phyloP scores from a whole-genome alignment of 2,797 vertebrate genomes.

The Melanotaenia maccullochi region DNA sequence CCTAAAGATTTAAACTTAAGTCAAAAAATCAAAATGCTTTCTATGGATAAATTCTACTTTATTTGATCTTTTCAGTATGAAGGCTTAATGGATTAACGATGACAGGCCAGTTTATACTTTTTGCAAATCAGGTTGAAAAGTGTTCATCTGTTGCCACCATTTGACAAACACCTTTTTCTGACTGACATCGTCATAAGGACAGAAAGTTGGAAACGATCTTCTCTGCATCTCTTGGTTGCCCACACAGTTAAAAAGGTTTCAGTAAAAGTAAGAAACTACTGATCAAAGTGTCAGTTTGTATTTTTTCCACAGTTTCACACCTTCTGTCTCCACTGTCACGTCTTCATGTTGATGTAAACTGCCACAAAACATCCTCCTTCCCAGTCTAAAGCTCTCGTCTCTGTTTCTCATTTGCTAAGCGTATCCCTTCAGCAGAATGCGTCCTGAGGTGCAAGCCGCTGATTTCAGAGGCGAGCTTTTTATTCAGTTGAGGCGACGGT shows the following conservation, averaged over 20 bases:
- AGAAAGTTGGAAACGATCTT: conserved; percentile 22
- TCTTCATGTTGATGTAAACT: conserved; percentile 18
- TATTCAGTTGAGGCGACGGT: conserved; percentile 40
- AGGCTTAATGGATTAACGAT: not conserved
- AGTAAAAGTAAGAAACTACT: conserved; percentile 3
- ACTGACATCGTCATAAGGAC: conserved; percentile 8
- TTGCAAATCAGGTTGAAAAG: not conserved
- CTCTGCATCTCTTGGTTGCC: conserved; percentile 6
- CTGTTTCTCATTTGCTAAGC: not conserved
- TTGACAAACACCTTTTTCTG: conserved; percentile 16
- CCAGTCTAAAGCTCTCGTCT: conserved; percentile 4
- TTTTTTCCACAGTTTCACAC: conserved; percentile 17
- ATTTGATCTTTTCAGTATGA: not conserved
- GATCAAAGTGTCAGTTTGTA: not conserved
- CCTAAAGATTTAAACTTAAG: too few relatives aligned
- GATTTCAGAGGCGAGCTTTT: conserved; percentile 42
- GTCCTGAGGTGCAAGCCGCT: conserved; percentile 19
- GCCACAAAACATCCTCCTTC: conserved; percentile 1
- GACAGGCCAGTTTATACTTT: not conserved
- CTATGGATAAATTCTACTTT: not conserved
- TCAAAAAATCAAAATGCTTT: too few relatives aligned
- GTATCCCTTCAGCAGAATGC: conserved; percentile 5
- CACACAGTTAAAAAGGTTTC: conserved; percentile 12
- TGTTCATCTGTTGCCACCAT: conserved; percentile 9
- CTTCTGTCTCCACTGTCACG: not conserved